Conservation (phyloP, 92 coral and sea anemone species). For the Actinernus sp. region DNA sequence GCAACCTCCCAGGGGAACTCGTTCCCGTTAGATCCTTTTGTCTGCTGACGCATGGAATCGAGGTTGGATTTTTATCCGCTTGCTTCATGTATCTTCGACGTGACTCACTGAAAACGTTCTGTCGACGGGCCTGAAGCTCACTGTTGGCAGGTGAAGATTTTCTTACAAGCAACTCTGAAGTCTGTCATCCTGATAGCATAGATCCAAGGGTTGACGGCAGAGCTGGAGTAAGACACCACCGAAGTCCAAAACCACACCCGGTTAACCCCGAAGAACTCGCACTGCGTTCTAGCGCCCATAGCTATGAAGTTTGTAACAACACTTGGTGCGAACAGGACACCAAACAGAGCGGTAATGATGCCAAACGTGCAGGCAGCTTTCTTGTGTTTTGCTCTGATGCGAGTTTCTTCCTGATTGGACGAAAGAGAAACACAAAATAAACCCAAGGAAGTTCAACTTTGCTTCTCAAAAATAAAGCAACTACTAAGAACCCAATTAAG, state of each 20-base stretch:
- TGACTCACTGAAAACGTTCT: no score
- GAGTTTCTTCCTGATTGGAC: no score
- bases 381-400: conserved; percentile 14
- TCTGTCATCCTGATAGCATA: conserved; percentile 42
- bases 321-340: conserved; percentile 9
- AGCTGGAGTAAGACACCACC: conserved; percentile 14
- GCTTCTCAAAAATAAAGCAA: no score
- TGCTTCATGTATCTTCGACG: no score
- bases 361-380: conserved; percentile 31
- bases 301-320: conserved; percentile 15
- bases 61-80: no score
- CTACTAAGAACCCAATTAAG: no score
- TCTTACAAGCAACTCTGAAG: conserved; percentile 13
- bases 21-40: no score
- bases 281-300: conserved; percentile 12
- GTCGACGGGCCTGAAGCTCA: no score
- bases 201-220: conserved; percentile 39
- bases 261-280: conserved; percentile 17
- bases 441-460: no score
- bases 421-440: no score
- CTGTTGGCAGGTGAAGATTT: not conserved
- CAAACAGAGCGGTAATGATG: conserved; percentile 3
- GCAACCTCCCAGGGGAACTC: no score
- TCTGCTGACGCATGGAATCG: no score
- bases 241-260: conserved; percentile 31